A percentile compares a stretch with the other conserved stretches of the same genome.
Conservation (phyloP, 2,113 vertebrate genomes). For the Pelusios castaneus region DNA sequence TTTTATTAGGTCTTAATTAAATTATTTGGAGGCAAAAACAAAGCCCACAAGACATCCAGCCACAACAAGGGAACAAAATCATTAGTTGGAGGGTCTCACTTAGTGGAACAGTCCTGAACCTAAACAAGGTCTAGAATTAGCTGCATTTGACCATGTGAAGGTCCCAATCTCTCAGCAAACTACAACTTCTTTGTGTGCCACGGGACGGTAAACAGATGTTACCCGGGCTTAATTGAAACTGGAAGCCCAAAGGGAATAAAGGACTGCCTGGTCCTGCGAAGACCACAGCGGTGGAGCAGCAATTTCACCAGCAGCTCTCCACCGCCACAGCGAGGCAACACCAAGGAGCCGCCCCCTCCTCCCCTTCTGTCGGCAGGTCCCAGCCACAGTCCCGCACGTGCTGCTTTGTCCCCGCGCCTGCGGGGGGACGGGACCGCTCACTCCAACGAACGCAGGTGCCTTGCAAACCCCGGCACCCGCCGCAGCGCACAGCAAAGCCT, state of each 20-base stretch:
- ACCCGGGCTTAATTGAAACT: rapidly evolving
- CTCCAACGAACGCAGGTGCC: background rate
- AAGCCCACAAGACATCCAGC: background rate
- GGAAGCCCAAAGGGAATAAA: rapidly evolving
- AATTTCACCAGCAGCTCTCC: background rate
- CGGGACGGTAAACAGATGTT: background rate
- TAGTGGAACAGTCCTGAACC: background rate
- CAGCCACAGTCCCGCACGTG: background rate
- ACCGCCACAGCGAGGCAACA: background rate
- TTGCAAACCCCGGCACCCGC: background rate
- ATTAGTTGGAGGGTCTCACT: background rate
- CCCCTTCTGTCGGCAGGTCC: background rate
- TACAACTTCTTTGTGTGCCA: background rate
- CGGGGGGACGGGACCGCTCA: too few relatives aligned
- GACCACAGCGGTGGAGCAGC: too few relatives aligned
- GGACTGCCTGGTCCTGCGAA: background rate
- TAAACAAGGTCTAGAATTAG: rapidly evolving
- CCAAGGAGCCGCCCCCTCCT: background rate
- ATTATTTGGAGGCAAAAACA: background rate
- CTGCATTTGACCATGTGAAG: background rate
- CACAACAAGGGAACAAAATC: background rate
- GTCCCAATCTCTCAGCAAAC: rapidly evolving
- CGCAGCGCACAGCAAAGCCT: too few relatives aligned
- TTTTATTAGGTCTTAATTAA: background rate
- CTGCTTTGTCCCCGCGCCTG: conserved; percentile 47